phyloP scores from a whole-genome alignment of 2,888 invertebrate genomes.

The Criorhina ranunculi region DNA sequence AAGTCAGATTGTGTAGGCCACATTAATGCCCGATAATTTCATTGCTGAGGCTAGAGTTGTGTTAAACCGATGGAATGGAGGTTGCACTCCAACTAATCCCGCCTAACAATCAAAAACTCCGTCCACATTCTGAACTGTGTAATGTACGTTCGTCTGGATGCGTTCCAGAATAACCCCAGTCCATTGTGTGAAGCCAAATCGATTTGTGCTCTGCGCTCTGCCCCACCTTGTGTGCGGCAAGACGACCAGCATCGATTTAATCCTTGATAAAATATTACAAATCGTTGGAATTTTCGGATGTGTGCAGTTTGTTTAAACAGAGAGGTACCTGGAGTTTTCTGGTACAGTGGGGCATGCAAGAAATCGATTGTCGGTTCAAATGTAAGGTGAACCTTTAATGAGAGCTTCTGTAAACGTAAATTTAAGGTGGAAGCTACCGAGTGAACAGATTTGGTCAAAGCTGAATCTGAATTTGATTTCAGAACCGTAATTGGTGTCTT shows the following conservation, averaged over 20 bases:
- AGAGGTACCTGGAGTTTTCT: not conserved
- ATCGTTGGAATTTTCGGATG: constrained; percentile 2
- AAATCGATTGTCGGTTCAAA: too few species aligned
- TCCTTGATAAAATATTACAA: constrained; percentile 23
- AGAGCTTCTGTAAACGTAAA: too few species aligned
- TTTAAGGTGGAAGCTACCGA: too few species aligned
- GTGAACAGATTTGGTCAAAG: too few species aligned
- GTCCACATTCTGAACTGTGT: constrained; percentile 2
- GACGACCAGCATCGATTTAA: constrained; percentile 25
- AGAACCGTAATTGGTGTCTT: too few species aligned
- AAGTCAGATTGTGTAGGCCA: not conserved
- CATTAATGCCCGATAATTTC: not conserved
- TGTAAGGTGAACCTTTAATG: too few species aligned
- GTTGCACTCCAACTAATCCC: not conserved
- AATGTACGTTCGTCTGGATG: constrained; percentile 2
- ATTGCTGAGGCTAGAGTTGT: constrained; percentile 4
- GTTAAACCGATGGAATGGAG: not conserved
- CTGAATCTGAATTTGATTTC: too few species aligned
- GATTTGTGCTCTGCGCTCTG: constrained; percentile 1
- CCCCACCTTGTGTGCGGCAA: not conserved
- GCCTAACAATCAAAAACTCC: constrained; percentile 9
- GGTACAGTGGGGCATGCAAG: not conserved
- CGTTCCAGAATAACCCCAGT: constrained; percentile 9
- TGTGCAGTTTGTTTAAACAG: not conserved
- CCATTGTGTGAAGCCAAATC: constrained; percentile 13